Evolutionary conservation across 2,113 vertebrate species (phyloP).

Genomic region (Coregonus clupeaformis): DNA sequence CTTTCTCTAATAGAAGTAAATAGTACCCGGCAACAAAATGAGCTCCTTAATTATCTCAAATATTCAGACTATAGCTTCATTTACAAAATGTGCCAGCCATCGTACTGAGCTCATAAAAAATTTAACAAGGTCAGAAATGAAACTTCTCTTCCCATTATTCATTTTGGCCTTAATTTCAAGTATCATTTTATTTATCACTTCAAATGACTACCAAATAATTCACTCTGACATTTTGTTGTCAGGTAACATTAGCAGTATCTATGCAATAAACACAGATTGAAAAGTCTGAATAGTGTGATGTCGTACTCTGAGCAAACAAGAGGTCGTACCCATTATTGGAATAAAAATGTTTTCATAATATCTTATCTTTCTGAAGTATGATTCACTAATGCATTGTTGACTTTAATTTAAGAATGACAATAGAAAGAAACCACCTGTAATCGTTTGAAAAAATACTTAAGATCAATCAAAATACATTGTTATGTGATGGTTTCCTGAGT

Average conservation of each 20-base stretch:
- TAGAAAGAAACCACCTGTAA: not conserved
- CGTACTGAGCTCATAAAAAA: conserved; percentile 76
- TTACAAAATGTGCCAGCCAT: conserved; percentile 66
- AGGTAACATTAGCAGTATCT: conserved; percentile 44
- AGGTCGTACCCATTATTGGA: not conserved
- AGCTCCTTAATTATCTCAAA: conserved; percentile 66
- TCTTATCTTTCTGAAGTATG: not conserved
- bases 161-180: conserved; percentile 73
- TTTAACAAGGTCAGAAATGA: conserved; percentile 78
- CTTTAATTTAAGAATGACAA: not conserved
- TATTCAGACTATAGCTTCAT: conserved; percentile 66
- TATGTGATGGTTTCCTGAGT: no score
- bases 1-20: conserved; percentile 36
- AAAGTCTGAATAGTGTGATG: conserved; percentile 11
- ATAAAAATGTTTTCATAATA: not conserved
- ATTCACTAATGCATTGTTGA: not conserved
- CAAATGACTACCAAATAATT: conserved; percentile 66
- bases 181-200: conserved; percentile 74
- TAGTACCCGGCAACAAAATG: conserved; percentile 40
- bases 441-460: not conserved
- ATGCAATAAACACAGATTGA: conserved; percentile 40
- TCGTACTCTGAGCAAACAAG: not conserved
- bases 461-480: no score
- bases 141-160: conserved; percentile 72
- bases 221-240: conserved; percentile 53